Percentiles rank a stretch among this genome's conserved stretches.
These are phyloP conservation scores for Busseola fusca DNA, from an alignment of 2,888 invertebrate genomes.

Conservation along the genomic window DNA sequence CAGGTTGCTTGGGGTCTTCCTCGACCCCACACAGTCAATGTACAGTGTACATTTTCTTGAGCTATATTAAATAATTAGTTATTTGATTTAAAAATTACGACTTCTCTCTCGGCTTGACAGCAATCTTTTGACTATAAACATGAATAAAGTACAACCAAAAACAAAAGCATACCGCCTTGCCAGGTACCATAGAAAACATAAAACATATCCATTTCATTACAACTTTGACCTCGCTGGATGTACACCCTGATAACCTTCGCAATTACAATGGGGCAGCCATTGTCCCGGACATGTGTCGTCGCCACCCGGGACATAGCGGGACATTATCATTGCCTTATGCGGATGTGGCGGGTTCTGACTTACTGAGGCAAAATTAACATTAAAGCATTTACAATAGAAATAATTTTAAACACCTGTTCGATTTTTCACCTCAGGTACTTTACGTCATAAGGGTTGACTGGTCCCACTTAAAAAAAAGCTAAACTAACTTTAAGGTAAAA, in stretches of 20 bases:
- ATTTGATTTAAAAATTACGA: not conserved
- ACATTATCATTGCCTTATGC: conserved; percentile 57
- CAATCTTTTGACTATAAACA: not conserved
- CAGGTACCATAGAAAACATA: conserved; percentile 30
- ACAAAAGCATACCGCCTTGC: conserved; percentile 1
- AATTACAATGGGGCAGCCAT: conserved; percentile 71
- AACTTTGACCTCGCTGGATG: conserved; percentile 58
- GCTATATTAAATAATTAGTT: not conserved
- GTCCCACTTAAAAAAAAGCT: not conserved
- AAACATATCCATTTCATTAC: conserved; percentile 60
- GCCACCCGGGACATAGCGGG: conserved; percentile 58
- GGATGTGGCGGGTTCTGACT: conserved; percentile 27
- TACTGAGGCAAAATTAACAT: conserved; percentile 18
- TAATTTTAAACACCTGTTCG: not conserved
- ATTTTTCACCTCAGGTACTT: not conserved
- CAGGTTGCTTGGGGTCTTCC: no score
- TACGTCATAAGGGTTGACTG: not conserved
- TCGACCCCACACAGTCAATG: no score
- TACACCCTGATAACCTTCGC: conserved; percentile 68
- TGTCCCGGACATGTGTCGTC: conserved; percentile 67
- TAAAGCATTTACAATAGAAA: not conserved
- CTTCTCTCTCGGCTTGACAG: not conserved
- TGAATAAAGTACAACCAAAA: not conserved
- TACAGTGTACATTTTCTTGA: not conserved
- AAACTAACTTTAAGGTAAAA: not conserved